These are phyloP conservation scores for Parasteatoda lunata DNA, from an alignment of 2,888 invertebrate genomes.

Conservation along the genomic window DNA sequence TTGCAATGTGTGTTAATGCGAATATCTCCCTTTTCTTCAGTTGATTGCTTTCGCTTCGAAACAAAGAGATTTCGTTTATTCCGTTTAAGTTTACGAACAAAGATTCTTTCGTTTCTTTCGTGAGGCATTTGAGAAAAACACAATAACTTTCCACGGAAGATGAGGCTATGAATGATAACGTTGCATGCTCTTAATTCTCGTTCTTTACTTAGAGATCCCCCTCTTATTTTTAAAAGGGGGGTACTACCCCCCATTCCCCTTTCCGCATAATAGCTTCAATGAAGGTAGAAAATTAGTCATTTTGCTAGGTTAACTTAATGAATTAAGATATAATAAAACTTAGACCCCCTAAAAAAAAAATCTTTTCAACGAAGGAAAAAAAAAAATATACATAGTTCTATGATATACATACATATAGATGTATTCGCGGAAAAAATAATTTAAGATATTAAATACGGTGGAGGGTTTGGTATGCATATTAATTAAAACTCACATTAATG, in stretches of 20 bases:
- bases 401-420: slow-evolving; percentile 59
- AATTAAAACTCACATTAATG: slow-evolving; percentile 67
- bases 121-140: slow-evolving; percentile 8
- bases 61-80: background rate
- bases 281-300: slow-evolving; percentile 54
- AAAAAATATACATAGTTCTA: slow-evolving; percentile 46
- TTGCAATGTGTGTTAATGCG: background rate
- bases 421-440: slow-evolving; percentile 60
- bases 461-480: slow-evolving; percentile 65
- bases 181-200: slow-evolving; percentile 42
- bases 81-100: background rate
- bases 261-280: slow-evolving; percentile 37
- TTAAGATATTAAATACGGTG: slow-evolving; percentile 66
- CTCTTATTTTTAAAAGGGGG: background rate
- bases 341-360: slow-evolving; percentile 47
- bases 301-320: slow-evolving; percentile 41
- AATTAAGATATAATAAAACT: slow-evolving; percentile 67
- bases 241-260: slow-evolving; percentile 9
- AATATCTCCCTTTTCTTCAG: background rate
- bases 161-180: slow-evolving; percentile 55
- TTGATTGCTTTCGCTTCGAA: background rate
- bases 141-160: slow-evolving; percentile 6
- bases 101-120: background rate
- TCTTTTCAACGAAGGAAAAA: slow-evolving; percentile 14
- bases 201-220: background rate